Base-by-base conservation (phyloP, 2,113 vertebrate species). In the Vulpes ferrilata region DNA sequence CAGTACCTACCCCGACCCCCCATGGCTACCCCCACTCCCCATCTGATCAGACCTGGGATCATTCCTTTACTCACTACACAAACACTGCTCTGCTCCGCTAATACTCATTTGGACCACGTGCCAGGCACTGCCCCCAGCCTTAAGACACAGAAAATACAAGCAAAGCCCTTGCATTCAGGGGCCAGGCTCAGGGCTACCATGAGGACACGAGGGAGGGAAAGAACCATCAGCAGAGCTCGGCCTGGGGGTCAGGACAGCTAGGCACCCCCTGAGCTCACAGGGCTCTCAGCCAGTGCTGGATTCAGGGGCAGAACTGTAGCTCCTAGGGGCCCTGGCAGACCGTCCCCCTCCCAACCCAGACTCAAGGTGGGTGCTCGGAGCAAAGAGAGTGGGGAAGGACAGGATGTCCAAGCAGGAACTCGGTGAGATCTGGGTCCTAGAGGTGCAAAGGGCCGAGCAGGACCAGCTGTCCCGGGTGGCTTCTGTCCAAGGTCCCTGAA, bases 61-160 rank as follows among this genome's bases (percentile, higher is more conserved):
- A 4, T 0, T 25, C 60, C 60, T 48, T 55, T 19, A 5, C 22
- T 55, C 35, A 62, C 43, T 73, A n/a, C 25, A 17, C 67, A 78
- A 48, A 93, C 74, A 4, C 4, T 1, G 51, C 25, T 43, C 43
- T 43, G 43, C 43, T 43, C 43, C 43, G 1, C 43, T 43, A 43
- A 7, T 43, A 43, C 43, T 43, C 43, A 43, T 43, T 43, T 43
- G 43, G 1, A 3, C n/a, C 23, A 7, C 0, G 3, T 67, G 53
- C 25, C 67, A 55, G 11, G 16, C 3, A 6, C 79, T 6, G 32
- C 8, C 71, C 79, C 79, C 32, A 65, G n/a, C 43, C 4, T 27
- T 3, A 6, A 65, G 65, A 13, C 59, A 60, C 32, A 79, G 83
- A 65, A 67, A 43, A 23, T n/a, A 2, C 15, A 5, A 57, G n/a